Percentiles rank a stretch among this genome's conserved stretches.
phyloP scores from a whole-genome alignment of 2,888 invertebrate species.

The Cancer borealis region DNA sequence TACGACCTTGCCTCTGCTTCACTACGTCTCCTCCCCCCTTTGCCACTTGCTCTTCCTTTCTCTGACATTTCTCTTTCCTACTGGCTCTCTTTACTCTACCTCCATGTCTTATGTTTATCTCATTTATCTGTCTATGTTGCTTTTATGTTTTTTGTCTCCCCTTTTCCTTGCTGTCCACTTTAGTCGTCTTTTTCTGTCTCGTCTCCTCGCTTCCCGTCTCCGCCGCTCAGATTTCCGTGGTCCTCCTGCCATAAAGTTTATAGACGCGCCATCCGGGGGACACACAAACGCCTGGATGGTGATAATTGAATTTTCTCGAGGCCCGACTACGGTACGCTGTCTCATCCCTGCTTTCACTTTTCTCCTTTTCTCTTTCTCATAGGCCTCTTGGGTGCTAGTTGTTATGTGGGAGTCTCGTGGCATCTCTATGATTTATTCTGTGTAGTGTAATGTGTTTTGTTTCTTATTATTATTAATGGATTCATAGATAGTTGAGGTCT shows the following conservation, averaged over 20 bases:
- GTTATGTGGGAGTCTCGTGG: neutral
- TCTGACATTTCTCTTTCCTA: neutral
- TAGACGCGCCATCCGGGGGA: conserved; percentile 39
- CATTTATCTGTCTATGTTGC: too few relatives aligned
- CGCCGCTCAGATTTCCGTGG: conserved; percentile 16
- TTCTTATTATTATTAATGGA: too few relatives aligned
- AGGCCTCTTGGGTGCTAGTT: neutral
- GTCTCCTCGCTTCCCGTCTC: neutral
- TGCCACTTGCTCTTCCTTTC: neutral
- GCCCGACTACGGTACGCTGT: neutral
- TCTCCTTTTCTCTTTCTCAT: neutral
- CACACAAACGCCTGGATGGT: conserved; percentile 5
- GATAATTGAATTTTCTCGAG: conserved; percentile 53
- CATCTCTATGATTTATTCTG: neutral
- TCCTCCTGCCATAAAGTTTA: conserved; percentile 47
- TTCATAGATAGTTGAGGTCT: neutral
- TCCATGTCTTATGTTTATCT: neutral
- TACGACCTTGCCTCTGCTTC: neutral
- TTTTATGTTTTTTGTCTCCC: neutral
- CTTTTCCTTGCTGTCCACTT: neutral
- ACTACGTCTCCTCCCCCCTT: neutral
- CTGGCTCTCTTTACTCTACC: neutral
- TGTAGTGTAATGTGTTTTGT: neutral
- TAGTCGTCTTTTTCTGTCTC: neutral
- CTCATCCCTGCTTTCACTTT: conserved; percentile 31